Percentiles rank a stretch among this genome's conserved stretches.
Evolutionary conservation across 2,113 vertebrate species (phyloP).

Genomic region (Tychaedon coryphoeus): DNA sequence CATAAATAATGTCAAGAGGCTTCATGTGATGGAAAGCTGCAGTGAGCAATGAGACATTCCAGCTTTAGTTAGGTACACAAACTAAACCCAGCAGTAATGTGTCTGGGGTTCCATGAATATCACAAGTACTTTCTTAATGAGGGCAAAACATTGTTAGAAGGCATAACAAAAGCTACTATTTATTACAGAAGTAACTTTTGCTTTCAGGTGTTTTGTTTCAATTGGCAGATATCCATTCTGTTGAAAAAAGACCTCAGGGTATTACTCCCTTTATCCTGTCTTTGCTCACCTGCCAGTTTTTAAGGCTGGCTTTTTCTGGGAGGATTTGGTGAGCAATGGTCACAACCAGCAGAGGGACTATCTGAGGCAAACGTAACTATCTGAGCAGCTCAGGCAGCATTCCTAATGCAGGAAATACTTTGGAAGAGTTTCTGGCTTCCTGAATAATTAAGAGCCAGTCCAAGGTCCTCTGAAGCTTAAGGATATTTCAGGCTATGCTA

Average conservation of each 20-base stretch:
- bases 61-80: constrained; percentile 24
- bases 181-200: background rate
- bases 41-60: constrained; percentile 20
- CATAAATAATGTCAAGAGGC: constrained; percentile 36
- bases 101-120: background rate
- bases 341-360: background rate
- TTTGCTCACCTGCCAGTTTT: background rate
- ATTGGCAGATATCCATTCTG: background rate
- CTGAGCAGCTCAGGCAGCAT: background rate
- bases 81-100: background rate
- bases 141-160: background rate
- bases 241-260: background rate
- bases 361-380: background rate
- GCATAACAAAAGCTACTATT: background rate
- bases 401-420: background rate
- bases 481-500: background rate
- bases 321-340: background rate
- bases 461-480: background rate
- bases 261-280: background rate
- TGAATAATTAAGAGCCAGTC: background rate
- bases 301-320: background rate
- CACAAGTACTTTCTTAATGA: background rate
- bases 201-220: background rate
- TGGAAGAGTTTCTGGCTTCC: background rate
- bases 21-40: constrained; percentile 1